These are phyloP conservation scores for Peromyscus polionotus DNA, from an alignment of 2,113 vertebrate genomes.

Conservation along the genomic window DNA sequence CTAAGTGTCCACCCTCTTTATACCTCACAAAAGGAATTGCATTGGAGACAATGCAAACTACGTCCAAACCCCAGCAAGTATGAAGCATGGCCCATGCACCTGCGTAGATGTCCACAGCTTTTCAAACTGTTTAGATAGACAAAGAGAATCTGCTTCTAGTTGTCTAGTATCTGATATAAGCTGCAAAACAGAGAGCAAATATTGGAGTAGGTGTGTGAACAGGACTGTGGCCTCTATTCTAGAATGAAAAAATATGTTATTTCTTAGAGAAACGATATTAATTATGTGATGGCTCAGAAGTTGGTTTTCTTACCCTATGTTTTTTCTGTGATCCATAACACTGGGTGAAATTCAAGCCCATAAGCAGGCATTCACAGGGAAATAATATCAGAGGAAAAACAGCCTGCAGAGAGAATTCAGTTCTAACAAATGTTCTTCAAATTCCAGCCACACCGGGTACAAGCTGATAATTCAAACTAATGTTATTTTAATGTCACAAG, in stretches of 20 bases:
- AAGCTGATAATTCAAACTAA: conserved; percentile 47
- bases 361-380: conserved; percentile 43
- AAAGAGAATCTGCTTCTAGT: background rate
- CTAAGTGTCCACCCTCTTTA: background rate
- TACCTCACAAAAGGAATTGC: background rate
- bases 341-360: conserved; percentile 60
- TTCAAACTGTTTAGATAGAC: background rate
- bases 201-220: conserved; percentile 39
- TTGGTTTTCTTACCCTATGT: conserved; percentile 25
- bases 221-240: background rate
- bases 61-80: background rate
- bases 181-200: conserved; percentile 53
- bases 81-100: background rate
- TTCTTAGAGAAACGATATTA: conserved; percentile 51
- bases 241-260: background rate
- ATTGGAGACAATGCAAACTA: background rate
- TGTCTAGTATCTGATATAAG: conserved; percentile 50
- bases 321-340: conserved; percentile 20
- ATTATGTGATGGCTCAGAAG: conserved; percentile 29
- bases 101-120: background rate
- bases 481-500: conserved; percentile 39
- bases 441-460: background rate
- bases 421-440: conserved; percentile 60
- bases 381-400: conserved; percentile 27
- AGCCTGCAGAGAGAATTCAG: conserved; percentile 37